A percentile compares a stretch with the other conserved stretches of the same genome.
phyloP scores from a whole-genome alignment of 2,113 vertebrate genomes.

The Pavo muticus region DNA sequence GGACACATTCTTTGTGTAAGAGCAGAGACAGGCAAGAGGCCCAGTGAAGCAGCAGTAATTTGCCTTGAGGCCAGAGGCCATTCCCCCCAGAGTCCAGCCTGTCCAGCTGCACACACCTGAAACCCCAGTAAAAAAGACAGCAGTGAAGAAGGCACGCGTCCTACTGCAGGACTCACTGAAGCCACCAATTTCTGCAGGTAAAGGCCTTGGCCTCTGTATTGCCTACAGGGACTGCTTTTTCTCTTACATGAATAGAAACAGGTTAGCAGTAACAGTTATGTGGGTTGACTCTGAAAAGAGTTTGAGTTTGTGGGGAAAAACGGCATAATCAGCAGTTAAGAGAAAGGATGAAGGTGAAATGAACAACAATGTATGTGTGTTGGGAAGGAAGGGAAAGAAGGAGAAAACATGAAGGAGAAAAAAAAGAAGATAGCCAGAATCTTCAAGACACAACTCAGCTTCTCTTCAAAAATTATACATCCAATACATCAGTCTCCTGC shows the following conservation, averaged over 20 bases:
- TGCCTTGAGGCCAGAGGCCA: background rate
- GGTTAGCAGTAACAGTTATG: background rate
- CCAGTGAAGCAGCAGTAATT: background rate
- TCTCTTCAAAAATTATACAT: background rate
- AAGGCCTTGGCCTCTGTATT: no score
- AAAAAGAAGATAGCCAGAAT: background rate
- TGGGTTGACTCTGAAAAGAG: background rate
- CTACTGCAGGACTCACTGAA: background rate
- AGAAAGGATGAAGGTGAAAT: background rate
- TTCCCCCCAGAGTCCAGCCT: background rate
- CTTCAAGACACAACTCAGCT: background rate
- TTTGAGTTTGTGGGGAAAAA: background rate
- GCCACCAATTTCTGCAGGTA: background rate
- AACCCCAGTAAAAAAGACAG: background rate
- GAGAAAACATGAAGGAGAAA: background rate
- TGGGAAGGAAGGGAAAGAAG: background rate
- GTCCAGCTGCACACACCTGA: background rate
- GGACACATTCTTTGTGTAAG: background rate
- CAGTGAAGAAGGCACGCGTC: background rate
- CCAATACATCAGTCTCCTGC: background rate
- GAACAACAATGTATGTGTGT: background rate
- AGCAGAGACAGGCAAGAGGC: background rate
- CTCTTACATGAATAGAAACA: background rate
- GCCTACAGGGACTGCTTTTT: background rate
- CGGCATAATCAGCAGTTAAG: background rate